Percentiles rank a stretch among this genome's conserved stretches.
phyloP scores from a whole-genome alignment of 2,797 vertebrate species.

The Neoniphon sammara region DNA sequence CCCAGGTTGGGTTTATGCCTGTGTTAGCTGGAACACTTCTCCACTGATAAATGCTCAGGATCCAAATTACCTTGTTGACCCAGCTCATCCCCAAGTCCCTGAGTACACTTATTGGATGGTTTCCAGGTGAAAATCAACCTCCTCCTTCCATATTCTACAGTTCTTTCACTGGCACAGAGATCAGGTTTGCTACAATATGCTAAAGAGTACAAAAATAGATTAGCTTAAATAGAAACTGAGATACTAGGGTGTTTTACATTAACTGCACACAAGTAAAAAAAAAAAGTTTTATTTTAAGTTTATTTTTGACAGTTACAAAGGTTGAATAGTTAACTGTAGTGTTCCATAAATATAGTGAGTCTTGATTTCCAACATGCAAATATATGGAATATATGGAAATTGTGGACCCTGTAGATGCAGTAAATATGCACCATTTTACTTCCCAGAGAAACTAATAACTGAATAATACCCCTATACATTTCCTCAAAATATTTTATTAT shows the following conservation, averaged over 20 bases:
- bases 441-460: not conserved
- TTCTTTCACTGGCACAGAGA: not conserved
- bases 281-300: not conserved
- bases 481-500: conserved; percentile 43
- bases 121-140: conserved; percentile 2
- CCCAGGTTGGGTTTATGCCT: conserved; percentile 6
- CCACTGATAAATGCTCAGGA: conserved; percentile 20
- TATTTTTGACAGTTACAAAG: not conserved
- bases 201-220: too few species aligned
- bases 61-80: conserved; percentile 23
- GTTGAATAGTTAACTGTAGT: not conserved
- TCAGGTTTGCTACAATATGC: too few species aligned
- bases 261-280: not conserved
- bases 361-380: not conserved
- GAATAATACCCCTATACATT: conserved; percentile 9
- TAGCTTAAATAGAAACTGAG: too few species aligned
- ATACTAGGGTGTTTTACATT: not conserved
- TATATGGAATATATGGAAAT: not conserved
- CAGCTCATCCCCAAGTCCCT: not conserved
- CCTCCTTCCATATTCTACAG: not conserved
- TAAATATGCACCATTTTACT: conserved; percentile 26
- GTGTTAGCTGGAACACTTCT: conserved; percentile 8
- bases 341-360: not conserved
- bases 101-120: conserved; percentile 18
- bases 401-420: not conserved